Percentiles rank a stretch among this genome's conserved stretches.
Evolutionary conservation across 2,888 invertebrate genomes (phyloP).

Genomic region (Drosophila paramelanica): DNA sequence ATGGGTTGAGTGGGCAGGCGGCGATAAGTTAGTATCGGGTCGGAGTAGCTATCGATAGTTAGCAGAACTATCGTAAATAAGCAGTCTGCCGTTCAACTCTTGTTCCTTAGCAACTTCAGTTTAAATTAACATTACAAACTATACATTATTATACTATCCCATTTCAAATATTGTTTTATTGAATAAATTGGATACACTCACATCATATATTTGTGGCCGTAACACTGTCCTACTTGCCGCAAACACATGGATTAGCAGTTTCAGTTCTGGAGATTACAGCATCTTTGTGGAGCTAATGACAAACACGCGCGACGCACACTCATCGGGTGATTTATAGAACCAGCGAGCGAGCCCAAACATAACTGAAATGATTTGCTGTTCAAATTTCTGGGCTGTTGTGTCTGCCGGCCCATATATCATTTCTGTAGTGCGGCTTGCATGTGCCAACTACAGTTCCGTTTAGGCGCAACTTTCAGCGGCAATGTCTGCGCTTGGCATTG

Average conservation of each 20-base stretch:
- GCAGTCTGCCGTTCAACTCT: no score
- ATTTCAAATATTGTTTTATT: neutral
- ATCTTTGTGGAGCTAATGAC: slow-evolving; percentile 25
- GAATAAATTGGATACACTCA: neutral
- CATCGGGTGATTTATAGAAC: slow-evolving; percentile 45
- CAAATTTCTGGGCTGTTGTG: slow-evolving; percentile 37
- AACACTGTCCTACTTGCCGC: neutral
- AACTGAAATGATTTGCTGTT: slow-evolving; percentile 34
- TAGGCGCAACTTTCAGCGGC: slow-evolving; percentile 38
- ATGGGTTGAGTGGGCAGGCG: no score
- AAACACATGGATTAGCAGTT: slow-evolving; percentile 4
- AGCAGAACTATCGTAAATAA: no score
- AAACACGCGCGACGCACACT: slow-evolving; percentile 26
- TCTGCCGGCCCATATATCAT: slow-evolving; percentile 45
- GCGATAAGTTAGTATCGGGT: no score
- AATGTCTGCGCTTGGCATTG: slow-evolving; percentile 62
- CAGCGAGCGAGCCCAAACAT: slow-evolving; percentile 26
- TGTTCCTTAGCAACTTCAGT: no score
- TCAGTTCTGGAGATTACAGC: slow-evolving; percentile 9
- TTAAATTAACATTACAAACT: no score
- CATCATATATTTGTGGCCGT: neutral
- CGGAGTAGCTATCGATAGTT: no score
- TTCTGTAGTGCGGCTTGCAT: slow-evolving; percentile 48
- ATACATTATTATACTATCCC: no score
- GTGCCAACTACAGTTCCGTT: slow-evolving; percentile 36